Percentiles rank a stretch among this genome's conserved stretches.
phyloP scores from a whole-genome alignment of 2,797 vertebrate genomes.

The Smutsia temminckii region DNA sequence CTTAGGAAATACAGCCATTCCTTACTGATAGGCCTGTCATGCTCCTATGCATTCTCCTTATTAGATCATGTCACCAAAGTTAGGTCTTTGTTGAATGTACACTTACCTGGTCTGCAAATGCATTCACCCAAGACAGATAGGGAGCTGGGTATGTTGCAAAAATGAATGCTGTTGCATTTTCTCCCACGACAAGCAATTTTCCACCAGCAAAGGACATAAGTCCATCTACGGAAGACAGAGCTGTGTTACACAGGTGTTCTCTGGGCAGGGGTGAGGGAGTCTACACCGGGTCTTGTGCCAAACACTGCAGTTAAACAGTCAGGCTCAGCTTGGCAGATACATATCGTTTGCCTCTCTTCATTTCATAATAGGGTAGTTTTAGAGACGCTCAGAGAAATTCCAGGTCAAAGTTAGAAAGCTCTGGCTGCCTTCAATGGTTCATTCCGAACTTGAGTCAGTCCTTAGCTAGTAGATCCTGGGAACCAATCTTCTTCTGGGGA shows the following conservation, averaged over 20 bases:
- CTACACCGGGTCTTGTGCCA: neutral
- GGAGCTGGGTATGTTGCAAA: conserved; percentile 95
- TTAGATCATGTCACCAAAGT: neutral
- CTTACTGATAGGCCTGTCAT: neutral
- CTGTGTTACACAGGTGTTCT: neutral
- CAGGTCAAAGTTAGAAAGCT: neutral
- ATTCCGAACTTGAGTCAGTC: neutral
- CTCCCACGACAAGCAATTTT: conserved; percentile 88
- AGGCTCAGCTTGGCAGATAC: neutral
- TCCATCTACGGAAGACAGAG: conserved; percentile 88
- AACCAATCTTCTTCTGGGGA: neutral
- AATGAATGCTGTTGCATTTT: conserved; percentile 94
- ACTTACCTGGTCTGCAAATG: conserved; percentile 95
- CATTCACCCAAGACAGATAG: conserved; percentile 91
- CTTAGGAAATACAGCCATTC: neutral
- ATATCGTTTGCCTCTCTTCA: neutral
- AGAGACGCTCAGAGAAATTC: neutral
- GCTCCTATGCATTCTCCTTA: neutral
- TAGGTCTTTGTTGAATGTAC: neutral
- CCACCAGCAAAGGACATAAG: conserved; percentile 90
- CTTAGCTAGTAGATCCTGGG: neutral
- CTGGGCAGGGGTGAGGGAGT: neutral
- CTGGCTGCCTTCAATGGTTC: neutral
- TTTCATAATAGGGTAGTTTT: neutral
- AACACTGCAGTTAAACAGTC: neutral